Evolutionary conservation across 2,113 vertebrate genomes (phyloP), one percentile per base, ranked within the genome.

Genomic region (Oenanthe melanoleuca): DNA sequence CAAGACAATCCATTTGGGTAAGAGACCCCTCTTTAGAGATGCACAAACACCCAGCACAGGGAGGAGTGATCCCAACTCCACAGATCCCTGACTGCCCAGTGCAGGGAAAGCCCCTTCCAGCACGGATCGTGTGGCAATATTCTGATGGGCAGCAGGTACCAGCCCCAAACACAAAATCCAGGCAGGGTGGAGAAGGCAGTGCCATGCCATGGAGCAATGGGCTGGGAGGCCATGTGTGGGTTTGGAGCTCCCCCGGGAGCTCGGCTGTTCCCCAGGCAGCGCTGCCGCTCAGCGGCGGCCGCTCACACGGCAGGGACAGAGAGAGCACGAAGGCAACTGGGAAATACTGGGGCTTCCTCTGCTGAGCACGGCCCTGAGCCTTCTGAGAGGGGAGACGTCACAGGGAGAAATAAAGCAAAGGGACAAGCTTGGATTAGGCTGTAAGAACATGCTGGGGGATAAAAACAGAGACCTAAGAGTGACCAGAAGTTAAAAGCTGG

Each of bases 251-350:
- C 55, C 38, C 34, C 6, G 12, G 11, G 17, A 75, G 66, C 53
- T 1, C 3, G 24, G 88, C 85, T 38, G 83, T 93, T 95, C 92
- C 74, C 91, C 92, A 22, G 92, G n/a, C 75, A 94, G 96, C 53
- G 91, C 96, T 97, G 97, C 97, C 97, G 19, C 92, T 97, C 97
- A 97, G 95, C 2, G 97, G 74, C 4, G 6, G 9, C 69, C 2
- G 13, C 69, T 40, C 84, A 65, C 45, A 86, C 14, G 0, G 22
- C 94, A 88, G 65, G 25, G 55, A 52, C 3, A 0, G 22, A 18
- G 11, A 61, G 11, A 61, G 63, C 60, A 53, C 53, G 28, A 60
- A 57, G 65, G 74, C 40, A 72, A 86, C 20, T 14, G 5, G 22
- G 44, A 17, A 49, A 77, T 75, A 12, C 5, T 0, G 28, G 38